These are phyloP conservation scores for Amorpha juglandis DNA, from an alignment of 2,888 invertebrate genomes.

Conservation along the genomic window DNA sequence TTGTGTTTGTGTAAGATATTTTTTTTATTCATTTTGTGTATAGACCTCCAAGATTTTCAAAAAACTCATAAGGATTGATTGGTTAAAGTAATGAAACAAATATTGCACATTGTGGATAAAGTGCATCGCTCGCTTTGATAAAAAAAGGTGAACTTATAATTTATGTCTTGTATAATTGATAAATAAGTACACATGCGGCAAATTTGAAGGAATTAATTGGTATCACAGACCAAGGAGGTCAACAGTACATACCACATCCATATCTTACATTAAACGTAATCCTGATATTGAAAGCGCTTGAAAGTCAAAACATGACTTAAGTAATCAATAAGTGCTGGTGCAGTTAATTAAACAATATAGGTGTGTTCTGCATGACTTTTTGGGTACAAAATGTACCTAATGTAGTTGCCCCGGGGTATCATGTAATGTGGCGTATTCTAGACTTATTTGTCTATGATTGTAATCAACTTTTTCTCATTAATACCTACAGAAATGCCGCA, in stretches of 20 bases:
- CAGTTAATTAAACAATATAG: too few relatives aligned
- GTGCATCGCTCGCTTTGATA: slow-evolving; percentile 70
- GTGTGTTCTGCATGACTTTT: too few relatives aligned
- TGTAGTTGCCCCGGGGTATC: too few relatives aligned
- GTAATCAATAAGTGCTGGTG: too few relatives aligned
- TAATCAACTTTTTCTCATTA: neutral
- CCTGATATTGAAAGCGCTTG: neutral
- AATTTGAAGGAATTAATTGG: neutral
- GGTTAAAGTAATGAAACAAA: slow-evolving; percentile 55
- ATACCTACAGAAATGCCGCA: neutral
- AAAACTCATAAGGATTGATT: neutral
- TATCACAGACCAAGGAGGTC: neutral
- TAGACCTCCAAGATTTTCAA: neutral
- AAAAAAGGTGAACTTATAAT: slow-evolving; percentile 76
- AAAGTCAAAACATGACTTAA: too few relatives aligned
- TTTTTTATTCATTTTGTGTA: slow-evolving; percentile 30
- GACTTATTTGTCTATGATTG: neutral
- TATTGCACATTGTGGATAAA: slow-evolving; percentile 61
- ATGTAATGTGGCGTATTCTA: too few relatives aligned
- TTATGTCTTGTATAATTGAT: slow-evolving; percentile 73
- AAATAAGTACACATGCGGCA: slow-evolving; percentile 26
- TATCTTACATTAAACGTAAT: neutral
- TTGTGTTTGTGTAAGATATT: slow-evolving; percentile 37
- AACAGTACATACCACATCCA: too few relatives aligned
- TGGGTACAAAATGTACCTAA: neutral